Evolutionary conservation across 2,797 vertebrate genomes (phyloP), one percentile per base, ranked within the genome.

Genomic region (Anomalospiza imberbis): DNA sequence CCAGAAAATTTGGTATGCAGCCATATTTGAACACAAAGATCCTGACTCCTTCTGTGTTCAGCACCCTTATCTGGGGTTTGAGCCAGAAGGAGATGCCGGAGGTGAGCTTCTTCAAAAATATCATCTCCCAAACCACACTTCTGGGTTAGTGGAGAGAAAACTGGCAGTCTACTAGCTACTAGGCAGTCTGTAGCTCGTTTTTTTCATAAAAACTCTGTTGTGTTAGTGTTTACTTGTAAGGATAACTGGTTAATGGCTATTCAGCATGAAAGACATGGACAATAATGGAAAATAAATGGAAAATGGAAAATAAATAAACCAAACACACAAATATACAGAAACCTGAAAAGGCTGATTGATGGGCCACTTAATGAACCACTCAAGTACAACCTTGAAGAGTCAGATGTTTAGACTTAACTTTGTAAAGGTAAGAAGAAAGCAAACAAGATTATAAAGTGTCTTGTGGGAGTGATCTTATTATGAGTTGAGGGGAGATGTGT

Each of bases 51-150:
- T 14, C 24, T 26, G 8, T 34, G 26, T 31, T 78, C 3, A 1
- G 22, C 71, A 66, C 58, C 14, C 10, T 5, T 51, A 4, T 9
- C 28, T n/a, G 29, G 19, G 2, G 2, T n/a, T 86, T 2, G 10
- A 86, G 32, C 5, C n/a, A 85, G 40, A 28, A 82, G 20, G 21
- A 79, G 31, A 20, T 81, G n/a, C 25, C 58, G n/a, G 6, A 73
- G 13, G 21, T 29, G 36, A 40, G 1, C 4, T 53, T 19, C 65
- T 80, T 83, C 29, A 66, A 83, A 76, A 72, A 51, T 28, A 22
- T 18, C 3, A 13, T 34, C 26, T 81, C 21, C 16, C 18, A 84
- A 47, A 61, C 7, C 38, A 47, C 0, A 0, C 4, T 22, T 57
- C 72, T 80, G 18, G 3, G 29, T 53, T 66, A 85, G 26, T 6